phyloP scores from a whole-genome alignment of 2,797 vertebrate species.

The Hozukius guyotensis region DNA sequence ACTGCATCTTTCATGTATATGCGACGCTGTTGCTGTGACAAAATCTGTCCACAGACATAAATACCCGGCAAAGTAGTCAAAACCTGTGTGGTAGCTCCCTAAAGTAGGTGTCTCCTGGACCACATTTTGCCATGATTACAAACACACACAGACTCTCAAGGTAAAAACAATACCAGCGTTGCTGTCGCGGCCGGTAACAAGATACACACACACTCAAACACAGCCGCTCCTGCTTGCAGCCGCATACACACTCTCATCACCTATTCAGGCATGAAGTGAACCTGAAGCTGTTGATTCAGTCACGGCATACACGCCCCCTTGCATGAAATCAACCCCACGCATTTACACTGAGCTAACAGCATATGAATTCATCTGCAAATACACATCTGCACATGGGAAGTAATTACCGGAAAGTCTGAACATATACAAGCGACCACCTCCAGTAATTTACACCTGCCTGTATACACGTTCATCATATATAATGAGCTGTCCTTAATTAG shows the following conservation, averaged over 20 bases:
- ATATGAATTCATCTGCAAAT: conserved; percentile 35
- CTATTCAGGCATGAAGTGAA: conserved; percentile 39
- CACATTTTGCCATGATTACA: not conserved
- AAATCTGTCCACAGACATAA: not conserved
- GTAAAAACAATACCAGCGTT: not conserved
- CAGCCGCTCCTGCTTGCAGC: not conserved
- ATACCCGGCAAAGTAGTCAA: not conserved
- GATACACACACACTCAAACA: not conserved
- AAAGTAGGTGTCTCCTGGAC: not conserved
- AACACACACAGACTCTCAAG: not conserved
- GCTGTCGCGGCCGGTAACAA: not conserved
- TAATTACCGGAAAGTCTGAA: conserved; percentile 38
- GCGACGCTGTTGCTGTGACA: not conserved
- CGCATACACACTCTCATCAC: not conserved
- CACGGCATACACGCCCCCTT: not conserved
- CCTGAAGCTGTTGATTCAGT: conserved; percentile 39
- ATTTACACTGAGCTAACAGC: conserved; percentile 10
- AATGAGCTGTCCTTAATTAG: conserved; percentile 21
- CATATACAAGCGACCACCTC: conserved; percentile 1
- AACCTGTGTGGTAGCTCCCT: not conserved
- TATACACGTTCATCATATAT: not conserved
- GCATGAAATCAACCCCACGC: conserved; percentile 19
- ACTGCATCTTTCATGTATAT: not conserved
- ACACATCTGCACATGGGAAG: conserved; percentile 14
- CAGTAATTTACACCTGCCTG: conserved; percentile 40